Percentiles rank a stretch among this genome's conserved stretches.
These are phyloP conservation scores for Alosa alosa DNA, from an alignment of 2,113 vertebrate species.

Conservation along the genomic window DNA sequence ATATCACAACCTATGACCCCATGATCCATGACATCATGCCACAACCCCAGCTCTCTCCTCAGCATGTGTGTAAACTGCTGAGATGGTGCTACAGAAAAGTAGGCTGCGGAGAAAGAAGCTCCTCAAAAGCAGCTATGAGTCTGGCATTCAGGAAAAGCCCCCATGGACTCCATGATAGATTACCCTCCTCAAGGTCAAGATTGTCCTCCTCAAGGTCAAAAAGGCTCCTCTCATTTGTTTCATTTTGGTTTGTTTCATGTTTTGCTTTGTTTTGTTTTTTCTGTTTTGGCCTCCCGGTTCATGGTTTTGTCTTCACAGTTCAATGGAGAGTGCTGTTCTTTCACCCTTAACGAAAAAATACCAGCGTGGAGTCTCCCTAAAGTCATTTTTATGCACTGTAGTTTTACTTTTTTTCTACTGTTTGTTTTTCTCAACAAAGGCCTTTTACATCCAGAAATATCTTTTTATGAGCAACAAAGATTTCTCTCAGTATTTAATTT, in stretches of 20 bases:
- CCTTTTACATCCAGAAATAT: slow-evolving; percentile 33
- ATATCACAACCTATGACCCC: background rate
- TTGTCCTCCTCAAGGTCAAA: background rate
- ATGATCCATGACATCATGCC: background rate
- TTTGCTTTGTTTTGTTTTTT: slow-evolving; percentile 6
- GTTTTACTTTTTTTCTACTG: slow-evolving; percentile 48
- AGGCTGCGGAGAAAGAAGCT: background rate
- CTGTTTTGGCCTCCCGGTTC: slow-evolving; percentile 41
- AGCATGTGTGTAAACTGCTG: background rate
- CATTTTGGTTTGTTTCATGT: slow-evolving; percentile 22
- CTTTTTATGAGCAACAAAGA: slow-evolving; percentile 46
- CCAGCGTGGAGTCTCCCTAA: slow-evolving; percentile 53
- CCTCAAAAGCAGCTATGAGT: background rate
- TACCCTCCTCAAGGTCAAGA: background rate
- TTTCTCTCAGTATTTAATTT: slow-evolving; percentile 73
- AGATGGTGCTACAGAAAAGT: slow-evolving; percentile 3
- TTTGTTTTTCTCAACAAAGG: slow-evolving; percentile 38
- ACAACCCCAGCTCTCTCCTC: background rate
- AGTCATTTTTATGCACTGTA: slow-evolving; percentile 73
- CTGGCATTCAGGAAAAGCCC: background rate
- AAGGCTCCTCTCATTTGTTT: background rate
- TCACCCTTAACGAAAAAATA: background rate
- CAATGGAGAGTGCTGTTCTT: slow-evolving; percentile 19
- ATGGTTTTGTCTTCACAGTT: slow-evolving; percentile 33
- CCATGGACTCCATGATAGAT: background rate